A percentile compares a stretch with the other conserved stretches of the same genome.
phyloP scores from a whole-genome alignment of 1,140 invertebrate genomes.

The Tetramorium simillimum region DNA sequence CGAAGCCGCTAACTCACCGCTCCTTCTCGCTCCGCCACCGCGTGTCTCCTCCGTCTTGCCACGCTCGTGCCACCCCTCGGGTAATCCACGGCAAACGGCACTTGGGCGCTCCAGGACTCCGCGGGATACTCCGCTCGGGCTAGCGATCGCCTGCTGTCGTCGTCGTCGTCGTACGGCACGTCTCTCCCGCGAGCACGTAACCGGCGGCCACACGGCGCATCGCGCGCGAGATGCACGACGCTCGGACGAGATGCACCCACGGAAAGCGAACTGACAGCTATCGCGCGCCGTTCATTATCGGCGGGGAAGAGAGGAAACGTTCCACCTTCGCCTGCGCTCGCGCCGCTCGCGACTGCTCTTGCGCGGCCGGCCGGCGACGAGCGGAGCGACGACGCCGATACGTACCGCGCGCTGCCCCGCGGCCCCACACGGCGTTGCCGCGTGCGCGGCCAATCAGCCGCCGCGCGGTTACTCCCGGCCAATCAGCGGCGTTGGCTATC shows the following conservation, averaged over 20 bases:
- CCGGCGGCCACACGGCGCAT: constrained; percentile 62
- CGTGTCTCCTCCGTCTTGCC: background rate
- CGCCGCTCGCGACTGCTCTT: constrained; percentile 70
- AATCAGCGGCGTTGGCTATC: background rate
- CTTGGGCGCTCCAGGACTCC: background rate
- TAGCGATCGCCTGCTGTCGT: background rate
- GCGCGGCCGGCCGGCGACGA: constrained; percentile 68
- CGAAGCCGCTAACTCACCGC: background rate
- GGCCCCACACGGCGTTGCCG: no score
- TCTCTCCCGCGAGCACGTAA: constrained; percentile 64
- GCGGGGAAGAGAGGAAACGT: constrained; percentile 20
- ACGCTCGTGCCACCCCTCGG: constrained; percentile 36
- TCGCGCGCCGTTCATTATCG: constrained; percentile 75
- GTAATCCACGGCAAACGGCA: constrained; percentile 66
- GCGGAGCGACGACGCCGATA: constrained; percentile 61
- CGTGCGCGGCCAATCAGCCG: no score
- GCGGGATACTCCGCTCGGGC: background rate
- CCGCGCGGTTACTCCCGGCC: background rate
- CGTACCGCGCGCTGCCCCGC: background rate
- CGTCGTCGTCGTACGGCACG: constrained; percentile 32
- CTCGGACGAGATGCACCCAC: constrained; percentile 71
- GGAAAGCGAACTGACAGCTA: constrained; percentile 74
- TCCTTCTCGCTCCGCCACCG: background rate
- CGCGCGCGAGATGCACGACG: constrained; percentile 38
- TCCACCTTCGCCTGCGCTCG: constrained; percentile 11